Evolutionary conservation across 2,113 vertebrate species (phyloP).

Genomic region (Zapornia atra): DNA sequence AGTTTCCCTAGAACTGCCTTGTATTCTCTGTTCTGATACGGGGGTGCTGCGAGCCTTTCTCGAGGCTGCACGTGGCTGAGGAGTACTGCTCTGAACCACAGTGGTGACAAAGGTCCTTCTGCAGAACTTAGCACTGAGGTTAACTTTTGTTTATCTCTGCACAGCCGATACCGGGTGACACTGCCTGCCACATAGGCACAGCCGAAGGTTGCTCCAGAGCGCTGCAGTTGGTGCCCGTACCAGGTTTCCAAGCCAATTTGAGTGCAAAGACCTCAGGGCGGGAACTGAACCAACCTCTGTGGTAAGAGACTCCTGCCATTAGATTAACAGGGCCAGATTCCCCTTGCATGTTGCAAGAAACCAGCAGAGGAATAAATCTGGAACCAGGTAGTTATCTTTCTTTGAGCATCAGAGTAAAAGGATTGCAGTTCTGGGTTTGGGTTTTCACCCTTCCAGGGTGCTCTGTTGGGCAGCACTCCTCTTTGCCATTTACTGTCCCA

Average conservation of each 20-base stretch:
- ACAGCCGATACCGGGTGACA: neutral
- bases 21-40: fast-evolving
- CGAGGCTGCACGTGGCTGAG: neutral
- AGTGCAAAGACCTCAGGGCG: neutral
- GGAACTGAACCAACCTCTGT: neutral
- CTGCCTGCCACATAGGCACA: neutral
- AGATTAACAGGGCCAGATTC: neutral
- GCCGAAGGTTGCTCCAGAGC: neutral
- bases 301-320: neutral
- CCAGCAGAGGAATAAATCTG: neutral
- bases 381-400: neutral
- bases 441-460: neutral
- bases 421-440: neutral
- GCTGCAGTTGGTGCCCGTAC: neutral
- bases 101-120: slow-evolving; percentile 12
- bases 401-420: neutral
- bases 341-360: neutral
- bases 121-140: neutral
- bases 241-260: neutral
- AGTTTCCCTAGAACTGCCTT: neutral
- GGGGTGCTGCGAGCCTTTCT: neutral
- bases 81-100: neutral
- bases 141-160: slow-evolving; percentile 3
- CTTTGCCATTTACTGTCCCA: neutral
- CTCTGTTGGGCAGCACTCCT: neutral